Evolutionary conservation across 2,797 vertebrate genomes (phyloP).

Genomic region (Bradypus variegatus): DNA sequence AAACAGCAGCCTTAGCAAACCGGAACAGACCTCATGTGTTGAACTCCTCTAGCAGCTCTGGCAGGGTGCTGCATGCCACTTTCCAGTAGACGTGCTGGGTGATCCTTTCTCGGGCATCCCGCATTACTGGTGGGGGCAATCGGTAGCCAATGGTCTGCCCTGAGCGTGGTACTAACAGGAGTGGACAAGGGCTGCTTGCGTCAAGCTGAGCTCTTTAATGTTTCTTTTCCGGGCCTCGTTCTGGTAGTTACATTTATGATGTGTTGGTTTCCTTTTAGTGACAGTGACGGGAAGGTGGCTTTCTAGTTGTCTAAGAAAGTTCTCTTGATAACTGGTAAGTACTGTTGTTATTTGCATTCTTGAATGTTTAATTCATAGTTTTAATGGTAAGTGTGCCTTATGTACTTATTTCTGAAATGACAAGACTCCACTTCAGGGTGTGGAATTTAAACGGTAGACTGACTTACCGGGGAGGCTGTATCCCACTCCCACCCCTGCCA

Average conservation of each 20-base stretch:
- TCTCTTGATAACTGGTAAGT: not conserved
- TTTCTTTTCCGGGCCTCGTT: not conserved
- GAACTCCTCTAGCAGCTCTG: not conserved
- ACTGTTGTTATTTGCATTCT: not conserved
- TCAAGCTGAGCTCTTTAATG: accelerated
- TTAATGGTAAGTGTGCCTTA: accelerated
- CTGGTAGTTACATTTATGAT: not conserved
- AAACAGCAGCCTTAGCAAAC: no score
- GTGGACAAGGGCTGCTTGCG: accelerated
- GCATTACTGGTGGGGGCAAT: not conserved
- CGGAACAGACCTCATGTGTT: no score
- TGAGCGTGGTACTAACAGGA: not conserved
- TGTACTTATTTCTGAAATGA: not conserved
- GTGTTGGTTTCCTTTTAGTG: accelerated
- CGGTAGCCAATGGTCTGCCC: not conserved
- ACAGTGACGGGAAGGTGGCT: not conserved
- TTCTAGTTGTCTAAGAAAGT: not conserved
- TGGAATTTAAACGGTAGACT: not conserved
- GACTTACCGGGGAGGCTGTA: accelerated
- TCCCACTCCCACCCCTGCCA: accelerated
- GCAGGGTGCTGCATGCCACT: no score
- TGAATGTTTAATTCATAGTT: not conserved
- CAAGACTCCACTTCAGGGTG: not conserved
- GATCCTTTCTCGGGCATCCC: not conserved
- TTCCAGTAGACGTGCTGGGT: not conserved